These are phyloP conservation scores for Cossypha caffra DNA, from an alignment of 2,797 vertebrate species.

Conservation along the genomic window DNA sequence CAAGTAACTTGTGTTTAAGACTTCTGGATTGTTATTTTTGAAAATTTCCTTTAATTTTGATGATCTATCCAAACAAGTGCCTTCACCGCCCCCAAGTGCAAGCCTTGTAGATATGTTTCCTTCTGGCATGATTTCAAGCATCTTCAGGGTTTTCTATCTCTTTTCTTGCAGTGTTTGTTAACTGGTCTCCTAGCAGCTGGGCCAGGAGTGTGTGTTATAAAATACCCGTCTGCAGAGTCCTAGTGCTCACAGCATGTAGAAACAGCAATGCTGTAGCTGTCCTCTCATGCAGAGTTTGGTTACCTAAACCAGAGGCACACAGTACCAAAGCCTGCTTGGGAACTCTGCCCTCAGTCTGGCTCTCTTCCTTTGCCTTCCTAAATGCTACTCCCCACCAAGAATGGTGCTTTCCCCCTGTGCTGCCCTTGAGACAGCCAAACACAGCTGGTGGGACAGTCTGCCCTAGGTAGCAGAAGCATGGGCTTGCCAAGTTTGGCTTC, in stretches of 20 bases:
- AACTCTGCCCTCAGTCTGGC: background rate
- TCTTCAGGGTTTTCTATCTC: no score
- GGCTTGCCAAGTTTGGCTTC: background rate
- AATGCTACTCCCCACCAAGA: background rate
- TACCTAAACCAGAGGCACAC: background rate
- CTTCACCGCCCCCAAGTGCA: background rate
- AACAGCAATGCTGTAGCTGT: background rate
- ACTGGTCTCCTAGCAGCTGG: background rate
- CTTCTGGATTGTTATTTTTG: background rate
- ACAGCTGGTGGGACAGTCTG: background rate
- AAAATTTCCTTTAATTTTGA: background rate
- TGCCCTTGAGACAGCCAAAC: background rate
- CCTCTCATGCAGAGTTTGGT: background rate
- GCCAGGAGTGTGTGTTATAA: background rate
- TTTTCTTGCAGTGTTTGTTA: background rate
- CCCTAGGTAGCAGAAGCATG: background rate
- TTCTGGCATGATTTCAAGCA: background rate
- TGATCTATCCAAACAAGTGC: background rate
- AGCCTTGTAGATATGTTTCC: background rate
- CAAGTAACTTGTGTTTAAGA: background rate
- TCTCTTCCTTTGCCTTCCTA: background rate
- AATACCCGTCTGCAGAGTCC: background rate
- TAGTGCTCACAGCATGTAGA: background rate
- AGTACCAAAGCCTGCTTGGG: background rate
- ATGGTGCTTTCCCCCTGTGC: accelerated